A percentile compares a stretch with the other conserved stretches of the same genome.
phyloP scores from a whole-genome alignment of 2,888 invertebrate species.

The Chrysopilus asiliformis region DNA sequence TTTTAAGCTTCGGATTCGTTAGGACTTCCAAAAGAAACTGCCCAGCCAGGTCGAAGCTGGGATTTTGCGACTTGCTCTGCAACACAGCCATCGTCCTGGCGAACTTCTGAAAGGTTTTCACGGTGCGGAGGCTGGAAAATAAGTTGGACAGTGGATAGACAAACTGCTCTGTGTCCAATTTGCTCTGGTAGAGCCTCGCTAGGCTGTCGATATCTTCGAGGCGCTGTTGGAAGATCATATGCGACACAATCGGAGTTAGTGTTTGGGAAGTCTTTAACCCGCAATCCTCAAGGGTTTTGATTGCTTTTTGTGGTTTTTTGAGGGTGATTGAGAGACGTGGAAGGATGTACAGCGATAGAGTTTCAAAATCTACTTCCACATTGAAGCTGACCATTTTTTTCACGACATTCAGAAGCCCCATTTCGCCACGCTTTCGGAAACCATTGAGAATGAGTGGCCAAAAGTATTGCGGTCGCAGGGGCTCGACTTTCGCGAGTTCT shows the following conservation, averaged over 20 bases:
- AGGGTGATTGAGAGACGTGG: constrained; percentile 34
- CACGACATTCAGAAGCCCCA: constrained; percentile 39
- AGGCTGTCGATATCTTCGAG: constrained; percentile 20
- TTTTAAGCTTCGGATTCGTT: constrained; percentile 34
- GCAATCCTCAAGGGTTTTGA: constrained; percentile 23
- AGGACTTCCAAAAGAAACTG: constrained; percentile 41
- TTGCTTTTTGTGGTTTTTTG: constrained; percentile 21
- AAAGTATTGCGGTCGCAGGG: constrained; percentile 46
- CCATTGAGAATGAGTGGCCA: constrained; percentile 48
- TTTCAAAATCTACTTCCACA: constrained; percentile 44
- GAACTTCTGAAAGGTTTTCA: constrained; percentile 37
- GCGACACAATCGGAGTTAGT: constrained; percentile 21
- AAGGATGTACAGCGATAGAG: constrained; percentile 41
- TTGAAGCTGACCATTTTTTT: constrained; percentile 41
- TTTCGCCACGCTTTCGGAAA: constrained; percentile 40
- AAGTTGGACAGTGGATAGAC: constrained; percentile 36
- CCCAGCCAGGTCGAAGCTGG: constrained; percentile 43
- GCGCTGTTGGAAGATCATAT: constrained; percentile 25
- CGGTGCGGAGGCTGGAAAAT: constrained; percentile 25
- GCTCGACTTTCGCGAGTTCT: constrained; percentile 20
- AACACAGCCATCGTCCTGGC: constrained; percentile 40
- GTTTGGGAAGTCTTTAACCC: constrained; percentile 24
- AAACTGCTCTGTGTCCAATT: constrained; percentile 39
- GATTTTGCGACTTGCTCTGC: constrained; percentile 33
- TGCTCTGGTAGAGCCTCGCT: constrained; percentile 33